Evolutionary conservation across 2,888 invertebrate species (phyloP).

Genomic region (Eubasilissa splendida): DNA sequence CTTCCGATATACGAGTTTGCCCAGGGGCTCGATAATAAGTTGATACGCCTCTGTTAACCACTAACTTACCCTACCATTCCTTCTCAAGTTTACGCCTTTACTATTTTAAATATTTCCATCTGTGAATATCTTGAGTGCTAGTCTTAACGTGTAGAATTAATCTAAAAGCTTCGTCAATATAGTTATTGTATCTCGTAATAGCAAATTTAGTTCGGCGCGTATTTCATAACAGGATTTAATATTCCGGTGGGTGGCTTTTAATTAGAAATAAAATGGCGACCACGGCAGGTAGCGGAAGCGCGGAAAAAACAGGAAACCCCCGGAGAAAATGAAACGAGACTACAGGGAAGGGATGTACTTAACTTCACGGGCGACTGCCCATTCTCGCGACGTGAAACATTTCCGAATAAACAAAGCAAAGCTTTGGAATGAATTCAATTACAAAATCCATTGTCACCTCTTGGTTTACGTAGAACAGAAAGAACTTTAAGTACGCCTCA

Average conservation of each 20-base stretch:
- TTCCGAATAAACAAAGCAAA: constrained; percentile 3
- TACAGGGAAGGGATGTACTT: not conserved
- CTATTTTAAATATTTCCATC: no score
- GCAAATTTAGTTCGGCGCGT: not conserved
- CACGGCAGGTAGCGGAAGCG: not conserved
- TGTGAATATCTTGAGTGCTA: no score
- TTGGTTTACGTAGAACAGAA: not conserved
- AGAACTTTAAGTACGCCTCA: no score
- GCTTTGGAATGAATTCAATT: constrained; percentile 7
- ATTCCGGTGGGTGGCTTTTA: constrained; percentile 29
- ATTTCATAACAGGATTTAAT: constrained; percentile 26
- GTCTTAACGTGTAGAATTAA: no score
- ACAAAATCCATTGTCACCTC: not conserved
- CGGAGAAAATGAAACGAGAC: not conserved
- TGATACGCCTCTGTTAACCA: no score
- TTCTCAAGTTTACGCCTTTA: no score
- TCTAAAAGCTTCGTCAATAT: no score
- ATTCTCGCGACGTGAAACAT: constrained; percentile 15
- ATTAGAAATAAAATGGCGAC: constrained; percentile 18
- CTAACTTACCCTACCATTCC: no score
- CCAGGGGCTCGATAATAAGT: no score
- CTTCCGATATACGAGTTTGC: no score
- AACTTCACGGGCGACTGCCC: not conserved
- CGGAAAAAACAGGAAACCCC: not conserved
- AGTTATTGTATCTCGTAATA: not conserved